These are phyloP conservation scores for Spilarctia lutea DNA, from an alignment of 2,888 invertebrate species.

Conservation along the genomic window DNA sequence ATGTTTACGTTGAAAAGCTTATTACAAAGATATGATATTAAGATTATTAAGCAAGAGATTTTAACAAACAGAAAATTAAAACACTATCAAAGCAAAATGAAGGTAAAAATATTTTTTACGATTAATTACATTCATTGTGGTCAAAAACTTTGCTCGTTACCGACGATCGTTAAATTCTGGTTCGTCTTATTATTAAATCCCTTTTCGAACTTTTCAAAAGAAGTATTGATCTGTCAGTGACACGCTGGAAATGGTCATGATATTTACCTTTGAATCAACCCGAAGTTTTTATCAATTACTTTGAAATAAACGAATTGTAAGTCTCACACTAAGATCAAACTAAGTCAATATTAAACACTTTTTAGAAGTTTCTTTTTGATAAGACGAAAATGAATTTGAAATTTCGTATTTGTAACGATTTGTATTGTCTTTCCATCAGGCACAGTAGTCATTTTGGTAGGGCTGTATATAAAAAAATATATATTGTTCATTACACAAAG, in stretches of 20 bases:
- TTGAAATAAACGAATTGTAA: slow-evolving; percentile 40
- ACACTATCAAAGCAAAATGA: slow-evolving; percentile 59
- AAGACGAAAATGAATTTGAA: too few species aligned
- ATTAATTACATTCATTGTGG: slow-evolving; percentile 83
- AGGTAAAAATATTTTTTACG: slow-evolving; percentile 73
- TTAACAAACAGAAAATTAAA: slow-evolving; percentile 33
- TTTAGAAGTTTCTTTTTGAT: slow-evolving; percentile 14
- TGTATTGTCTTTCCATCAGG: not conserved
- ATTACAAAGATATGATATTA: not conserved
- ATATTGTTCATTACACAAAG: too few species aligned
- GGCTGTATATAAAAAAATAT: too few species aligned
- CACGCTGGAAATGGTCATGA: slow-evolving; percentile 49
- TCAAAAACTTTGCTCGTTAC: slow-evolving; percentile 83
- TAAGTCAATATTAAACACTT: slow-evolving; percentile 33
- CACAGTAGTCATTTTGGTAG: too few species aligned
- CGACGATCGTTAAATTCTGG: slow-evolving; percentile 76
- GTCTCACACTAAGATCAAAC: slow-evolving; percentile 27
- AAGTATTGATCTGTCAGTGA: slow-evolving; percentile 77
- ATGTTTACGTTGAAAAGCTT: not conserved
- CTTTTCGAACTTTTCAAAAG: slow-evolving; percentile 73
- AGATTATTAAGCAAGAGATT: not conserved
- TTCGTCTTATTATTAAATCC: slow-evolving; percentile 80
- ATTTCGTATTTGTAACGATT: too few species aligned
- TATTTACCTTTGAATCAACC: slow-evolving; percentile 29
- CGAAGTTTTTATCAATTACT: slow-evolving; percentile 46